Evolutionary conservation across 2,113 vertebrate genomes (phyloP).

Genomic region (Phaethon lepturus): DNA sequence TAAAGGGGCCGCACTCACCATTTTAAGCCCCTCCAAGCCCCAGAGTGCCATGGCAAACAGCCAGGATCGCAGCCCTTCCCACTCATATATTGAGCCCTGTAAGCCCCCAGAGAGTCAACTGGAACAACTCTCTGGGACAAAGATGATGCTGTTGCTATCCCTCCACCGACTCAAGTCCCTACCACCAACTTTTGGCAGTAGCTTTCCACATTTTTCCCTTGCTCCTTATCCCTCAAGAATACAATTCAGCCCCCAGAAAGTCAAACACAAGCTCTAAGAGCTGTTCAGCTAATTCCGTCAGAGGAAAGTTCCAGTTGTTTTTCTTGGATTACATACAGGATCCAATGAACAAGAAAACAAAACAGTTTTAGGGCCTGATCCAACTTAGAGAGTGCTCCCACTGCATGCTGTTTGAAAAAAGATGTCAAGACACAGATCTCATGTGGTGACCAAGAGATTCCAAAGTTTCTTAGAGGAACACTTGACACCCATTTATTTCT

Average conservation of each 20-base stretch:
- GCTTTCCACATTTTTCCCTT: neutral
- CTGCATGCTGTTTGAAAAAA: neutral
- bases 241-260: neutral
- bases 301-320: neutral
- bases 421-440: neutral
- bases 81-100: neutral
- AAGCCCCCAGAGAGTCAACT: neutral
- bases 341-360: neutral
- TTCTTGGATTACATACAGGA: neutral
- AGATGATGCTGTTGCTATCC: neutral
- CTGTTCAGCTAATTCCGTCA: neutral
- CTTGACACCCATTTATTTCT: neutral
- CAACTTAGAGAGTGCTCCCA: neutral
- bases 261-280: neutral
- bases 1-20: neutral
- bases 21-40: neutral
- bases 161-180: neutral
- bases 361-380: neutral
- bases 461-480: neutral
- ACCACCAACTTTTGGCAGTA: neutral
- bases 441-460: neutral
- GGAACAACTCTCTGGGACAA: neutral
- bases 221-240: neutral
- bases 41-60: neutral
- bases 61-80: accelerated